Base-by-base conservation (phyloP, 2,113 vertebrate genomes). In the Zapornia atra region DNA sequence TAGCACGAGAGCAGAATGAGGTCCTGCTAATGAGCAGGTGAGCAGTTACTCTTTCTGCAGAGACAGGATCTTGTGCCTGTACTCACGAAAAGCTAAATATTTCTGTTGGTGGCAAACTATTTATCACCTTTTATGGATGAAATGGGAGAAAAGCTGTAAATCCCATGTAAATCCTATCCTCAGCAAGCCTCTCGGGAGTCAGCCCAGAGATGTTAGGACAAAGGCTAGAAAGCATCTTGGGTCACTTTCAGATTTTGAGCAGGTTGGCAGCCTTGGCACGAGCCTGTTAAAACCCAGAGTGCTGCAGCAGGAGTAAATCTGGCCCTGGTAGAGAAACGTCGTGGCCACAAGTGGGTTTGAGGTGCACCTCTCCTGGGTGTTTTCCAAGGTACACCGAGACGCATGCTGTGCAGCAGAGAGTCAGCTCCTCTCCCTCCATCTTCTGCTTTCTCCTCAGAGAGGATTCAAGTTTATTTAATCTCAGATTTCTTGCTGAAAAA, bases 381-480 rank as follows among this genome's bases (percentile, higher is more conserved):
- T 36, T 76, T 94, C 96, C 96, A 96, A 96, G 86, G 94, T 80
- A 94, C 73, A 89, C 81, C 3, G 0, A 69, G 34, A 65, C 7
- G 48, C 50, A 15, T 8, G 57, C 95, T 82, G 93, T 12, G 94
- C 75, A 36, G 77, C 2, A 1, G 68, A 94, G 85, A 94, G 85
- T 25, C 88, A 63, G 83, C 83, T 90, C 77, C 88, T 93, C 36
- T 2, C 92, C 77, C 57, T 91, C 88, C 88, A 73, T 72, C 91
- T 91, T 92, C 86, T 94, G 70, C 91, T 87, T 89, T 89, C 91
- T 94, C 95, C 83, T 97, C 72, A 19, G 92, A 94, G 92, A 94
- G 61, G 59, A 94, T 76, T 92, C 66, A 25, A 94, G 88, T 96
- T 96, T 96, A 94, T 82, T 96, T 94, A 96, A 94, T 97, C 96